Percentiles rank a stretch among this genome's conserved stretches.
Conservation (phyloP, 2,797 vertebrate species). For the Harpagifer antarcticus region DNA sequence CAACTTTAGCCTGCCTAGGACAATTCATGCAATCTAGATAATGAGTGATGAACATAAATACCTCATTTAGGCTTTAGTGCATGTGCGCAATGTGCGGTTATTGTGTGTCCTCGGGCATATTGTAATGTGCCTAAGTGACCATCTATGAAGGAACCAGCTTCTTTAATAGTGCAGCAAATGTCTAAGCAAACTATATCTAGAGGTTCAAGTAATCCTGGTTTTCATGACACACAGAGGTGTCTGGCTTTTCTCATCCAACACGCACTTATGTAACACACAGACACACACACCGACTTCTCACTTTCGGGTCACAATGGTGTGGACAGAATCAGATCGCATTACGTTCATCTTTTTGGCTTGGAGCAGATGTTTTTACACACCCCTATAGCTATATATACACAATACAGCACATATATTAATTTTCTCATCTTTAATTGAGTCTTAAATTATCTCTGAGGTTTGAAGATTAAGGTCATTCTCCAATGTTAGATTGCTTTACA, state of each 20-base stretch:
- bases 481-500: slow-evolving; percentile 37
- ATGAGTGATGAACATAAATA: slow-evolving; percentile 57
- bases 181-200: slow-evolving; percentile 46
- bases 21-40: slow-evolving; percentile 43
- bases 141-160: slow-evolving; percentile 49
- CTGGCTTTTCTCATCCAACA: slow-evolving; percentile 44
- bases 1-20: slow-evolving; percentile 35
- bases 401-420: slow-evolving; percentile 74
- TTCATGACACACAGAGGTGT: slow-evolving; percentile 40
- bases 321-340: slow-evolving; percentile 48
- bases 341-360: slow-evolving; percentile 81
- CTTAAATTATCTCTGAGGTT: slow-evolving; percentile 76
- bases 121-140: slow-evolving; percentile 48
- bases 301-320: slow-evolving; percentile 49
- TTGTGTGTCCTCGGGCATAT: slow-evolving; percentile 45
- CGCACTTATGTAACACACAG: slow-evolving; percentile 13
- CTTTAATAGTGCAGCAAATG: slow-evolving; percentile 67
- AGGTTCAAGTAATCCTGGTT: slow-evolving; percentile 71
- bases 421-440: slow-evolving; percentile 61
- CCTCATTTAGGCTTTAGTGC: slow-evolving; percentile 70
- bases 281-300: slow-evolving; percentile 23
- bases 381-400: slow-evolving; percentile 50
- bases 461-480: slow-evolving; percentile 51
- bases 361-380: slow-evolving; percentile 67
- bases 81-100: slow-evolving; percentile 53